These are phyloP conservation scores for Musca domestica DNA, from an alignment of 1,140 invertebrate species.

Conservation along the genomic window DNA sequence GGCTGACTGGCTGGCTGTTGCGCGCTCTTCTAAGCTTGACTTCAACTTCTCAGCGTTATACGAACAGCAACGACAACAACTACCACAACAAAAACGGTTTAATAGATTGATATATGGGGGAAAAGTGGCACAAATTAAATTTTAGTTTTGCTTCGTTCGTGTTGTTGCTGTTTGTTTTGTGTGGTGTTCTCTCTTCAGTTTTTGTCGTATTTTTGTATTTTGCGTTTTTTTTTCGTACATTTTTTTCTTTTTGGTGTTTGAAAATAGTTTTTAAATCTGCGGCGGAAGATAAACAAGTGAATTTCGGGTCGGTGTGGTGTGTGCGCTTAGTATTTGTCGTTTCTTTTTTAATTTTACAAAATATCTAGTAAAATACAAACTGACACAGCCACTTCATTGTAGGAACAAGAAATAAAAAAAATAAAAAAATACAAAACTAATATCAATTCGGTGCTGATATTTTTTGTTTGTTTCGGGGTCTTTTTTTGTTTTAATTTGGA, in stretches of 20 bases:
- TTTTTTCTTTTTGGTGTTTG: background rate
- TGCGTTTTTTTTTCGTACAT: background rate
- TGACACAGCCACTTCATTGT: no score
- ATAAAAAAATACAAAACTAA: no score
- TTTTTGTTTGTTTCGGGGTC: no score
- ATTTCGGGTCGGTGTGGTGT: no score
- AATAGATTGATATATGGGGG: conserved; percentile 23
- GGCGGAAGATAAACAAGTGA: no score
- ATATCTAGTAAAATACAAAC: no score
- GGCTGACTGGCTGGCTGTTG: background rate
- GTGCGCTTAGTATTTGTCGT: no score
- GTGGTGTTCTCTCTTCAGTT: background rate
- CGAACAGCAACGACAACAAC: background rate
- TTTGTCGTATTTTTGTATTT: background rate
- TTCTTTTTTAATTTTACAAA: no score
- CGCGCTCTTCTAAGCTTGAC: conserved; percentile 8
- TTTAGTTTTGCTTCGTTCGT: conserved; percentile 2
- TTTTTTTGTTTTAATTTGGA: no score
- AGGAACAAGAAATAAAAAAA: no score
- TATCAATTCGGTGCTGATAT: no score
- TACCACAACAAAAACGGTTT: background rate
- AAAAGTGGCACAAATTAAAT: conserved; percentile 21
- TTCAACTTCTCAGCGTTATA: background rate
- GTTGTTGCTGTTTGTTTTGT: background rate
- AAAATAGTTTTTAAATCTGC: background rate